These are phyloP conservation scores for Ommatoiulus sabulosus DNA, from an alignment of 2,888 invertebrate species.

Conservation along the genomic window DNA sequence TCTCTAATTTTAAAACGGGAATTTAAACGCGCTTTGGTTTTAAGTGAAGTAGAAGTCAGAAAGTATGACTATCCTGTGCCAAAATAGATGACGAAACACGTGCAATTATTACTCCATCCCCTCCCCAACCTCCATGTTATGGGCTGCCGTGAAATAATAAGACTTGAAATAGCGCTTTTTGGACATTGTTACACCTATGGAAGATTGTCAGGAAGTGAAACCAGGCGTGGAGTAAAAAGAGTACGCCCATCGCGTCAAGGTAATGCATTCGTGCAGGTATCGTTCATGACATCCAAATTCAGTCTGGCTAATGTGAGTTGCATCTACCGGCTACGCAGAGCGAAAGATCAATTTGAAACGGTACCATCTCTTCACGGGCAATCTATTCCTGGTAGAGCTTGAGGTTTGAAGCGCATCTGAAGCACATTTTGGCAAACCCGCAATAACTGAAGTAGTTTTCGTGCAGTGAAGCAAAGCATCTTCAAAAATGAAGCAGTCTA, in stretches of 20 bases:
- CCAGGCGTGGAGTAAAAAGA: conserved; percentile 36
- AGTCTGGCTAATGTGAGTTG: neutral
- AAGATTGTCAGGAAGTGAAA: conserved; percentile 49
- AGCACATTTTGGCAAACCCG: neutral
- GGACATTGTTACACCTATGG: neutral
- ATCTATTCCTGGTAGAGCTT: neutral
- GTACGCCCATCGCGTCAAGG: conserved; percentile 36
- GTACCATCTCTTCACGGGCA: neutral
- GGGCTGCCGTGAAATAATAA: neutral
- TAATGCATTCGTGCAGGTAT: neutral
- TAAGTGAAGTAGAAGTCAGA: neutral
- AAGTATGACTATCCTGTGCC: conserved; percentile 14
- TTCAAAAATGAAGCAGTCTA: neutral
- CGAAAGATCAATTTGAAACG: conserved; percentile 26
- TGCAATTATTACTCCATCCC: conserved; percentile 14
- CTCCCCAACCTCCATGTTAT: neutral
- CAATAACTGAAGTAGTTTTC: neutral
- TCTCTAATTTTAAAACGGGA: neutral
- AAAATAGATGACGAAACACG: neutral
- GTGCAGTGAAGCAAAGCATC: neutral
- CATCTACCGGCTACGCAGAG: neutral
- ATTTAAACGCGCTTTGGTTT: neutral
- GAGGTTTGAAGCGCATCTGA: neutral
- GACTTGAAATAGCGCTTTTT: neutral
- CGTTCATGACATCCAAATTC: neutral